A percentile compares a stretch with the other conserved stretches of the same genome.
Evolutionary conservation across 2,797 vertebrate species (phyloP).

Genomic region (Botia almorhae): DNA sequence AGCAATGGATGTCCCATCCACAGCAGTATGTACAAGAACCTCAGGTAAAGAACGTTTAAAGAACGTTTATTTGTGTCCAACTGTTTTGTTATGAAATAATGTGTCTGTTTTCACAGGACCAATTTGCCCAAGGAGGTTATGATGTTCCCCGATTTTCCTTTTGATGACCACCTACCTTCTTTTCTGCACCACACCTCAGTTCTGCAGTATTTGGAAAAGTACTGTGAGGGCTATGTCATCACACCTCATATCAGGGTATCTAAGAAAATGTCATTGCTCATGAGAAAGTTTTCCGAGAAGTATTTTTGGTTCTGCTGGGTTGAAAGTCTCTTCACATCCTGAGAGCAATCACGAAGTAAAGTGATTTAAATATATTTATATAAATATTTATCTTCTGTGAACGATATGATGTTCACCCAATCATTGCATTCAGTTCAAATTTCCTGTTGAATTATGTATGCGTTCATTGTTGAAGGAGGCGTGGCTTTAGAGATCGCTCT

Average conservation of each 20-base stretch:
- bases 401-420: too few species aligned
- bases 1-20: constrained; percentile 61
- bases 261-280: background rate
- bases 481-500: too few species aligned
- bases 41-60: constrained; percentile 67
- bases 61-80: background rate
- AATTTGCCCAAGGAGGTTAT: constrained; percentile 87
- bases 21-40: constrained; percentile 84
- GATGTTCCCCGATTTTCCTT: constrained; percentile 85
- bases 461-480: too few species aligned
- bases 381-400: too few species aligned
- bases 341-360: too few species aligned
- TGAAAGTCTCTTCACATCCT: too few species aligned
- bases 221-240: constrained; percentile 69
- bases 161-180: constrained; percentile 74
- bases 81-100: background rate
- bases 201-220: constrained; percentile 77
- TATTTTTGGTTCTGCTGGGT: too few species aligned
- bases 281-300: background rate
- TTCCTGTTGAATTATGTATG: too few species aligned
- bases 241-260: constrained; percentile 75
- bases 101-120: constrained; percentile 70
- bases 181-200: constrained; percentile 80
- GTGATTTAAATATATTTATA: too few species aligned
- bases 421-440: too few species aligned